A percentile compares a stretch with the other conserved stretches of the same genome.
phyloP scores from a whole-genome alignment of 2,888 invertebrate species.

The Alcis repandata region DNA sequence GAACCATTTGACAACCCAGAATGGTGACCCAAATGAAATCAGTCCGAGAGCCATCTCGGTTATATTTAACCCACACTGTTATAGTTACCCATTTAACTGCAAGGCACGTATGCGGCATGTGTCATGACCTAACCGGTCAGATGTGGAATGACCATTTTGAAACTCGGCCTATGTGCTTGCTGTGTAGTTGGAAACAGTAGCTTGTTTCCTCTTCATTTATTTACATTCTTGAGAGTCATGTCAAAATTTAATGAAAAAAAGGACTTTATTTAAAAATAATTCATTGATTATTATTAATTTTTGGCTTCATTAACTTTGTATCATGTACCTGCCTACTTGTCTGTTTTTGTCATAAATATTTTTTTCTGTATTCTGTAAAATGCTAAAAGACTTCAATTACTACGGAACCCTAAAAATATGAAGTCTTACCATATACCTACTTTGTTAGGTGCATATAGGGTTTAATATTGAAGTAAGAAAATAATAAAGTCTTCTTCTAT shows the following conservation, averaged over 20 bases:
- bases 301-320: too few relatives aligned
- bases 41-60: constrained; percentile 34
- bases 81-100: constrained; percentile 48
- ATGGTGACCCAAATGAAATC: constrained; percentile 31
- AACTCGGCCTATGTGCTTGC: constrained; percentile 46
- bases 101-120: constrained; percentile 62
- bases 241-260: not conserved
- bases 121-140: constrained; percentile 72
- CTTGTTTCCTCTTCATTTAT: not conserved
- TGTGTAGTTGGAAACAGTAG: constrained; percentile 21
- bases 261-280: too few relatives aligned
- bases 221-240: not conserved
- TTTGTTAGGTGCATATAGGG: too few relatives aligned
- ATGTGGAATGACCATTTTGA: constrained; percentile 66
- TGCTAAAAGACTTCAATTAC: too few relatives aligned
- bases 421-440: too few relatives aligned
- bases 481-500: too few relatives aligned
- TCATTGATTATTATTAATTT: too few relatives aligned
- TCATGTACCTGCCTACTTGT: too few relatives aligned
- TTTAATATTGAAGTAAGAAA: too few relatives aligned
- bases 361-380: too few relatives aligned
- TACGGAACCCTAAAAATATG: too few relatives aligned
- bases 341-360: too few relatives aligned
- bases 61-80: constrained; percentile 41
- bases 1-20: constrained; percentile 11